Percentiles rank a stretch among this genome's conserved stretches.
Evolutionary conservation across 2,888 invertebrate species (phyloP).

Genomic region (Melinaea marsaeus): DNA sequence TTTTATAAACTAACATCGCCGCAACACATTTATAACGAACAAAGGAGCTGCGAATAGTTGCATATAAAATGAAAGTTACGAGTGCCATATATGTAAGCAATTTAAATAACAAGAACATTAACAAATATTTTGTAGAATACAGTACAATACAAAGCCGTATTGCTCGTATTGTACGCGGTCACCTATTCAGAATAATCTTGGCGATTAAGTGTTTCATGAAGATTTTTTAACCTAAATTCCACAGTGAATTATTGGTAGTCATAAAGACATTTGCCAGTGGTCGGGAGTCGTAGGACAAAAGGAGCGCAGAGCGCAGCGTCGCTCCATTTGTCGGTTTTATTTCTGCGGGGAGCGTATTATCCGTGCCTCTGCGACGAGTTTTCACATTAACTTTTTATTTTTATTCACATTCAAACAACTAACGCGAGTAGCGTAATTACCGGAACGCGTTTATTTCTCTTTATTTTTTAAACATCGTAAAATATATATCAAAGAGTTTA

Average conservation of each 20-base stretch:
- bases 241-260: constrained; percentile 32
- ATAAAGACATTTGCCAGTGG: constrained; percentile 37
- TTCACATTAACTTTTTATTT: constrained; percentile 21
- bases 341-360: constrained; percentile 30
- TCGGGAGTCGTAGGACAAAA: constrained; percentile 33
- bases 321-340: constrained; percentile 43
- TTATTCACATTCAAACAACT: constrained; percentile 16
- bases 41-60: no score
- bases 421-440: constrained; percentile 28
- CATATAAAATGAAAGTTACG: no score
- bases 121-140: no score
- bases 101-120: no score
- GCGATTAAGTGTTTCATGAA: constrained; percentile 28
- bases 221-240: constrained; percentile 24
- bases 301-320: constrained; percentile 36
- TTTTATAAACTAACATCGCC: no score
- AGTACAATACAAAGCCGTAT: not conserved
- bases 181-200: constrained; percentile 20
- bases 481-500: no score
- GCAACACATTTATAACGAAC: no score
- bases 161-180: not conserved
- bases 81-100: no score
- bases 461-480: no score
- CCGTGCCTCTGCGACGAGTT: constrained; percentile 25
- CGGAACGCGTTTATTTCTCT: constrained; percentile 17